phyloP scores from a whole-genome alignment of 2,888 invertebrate species.

The Yponomeuta plumbellus region DNA sequence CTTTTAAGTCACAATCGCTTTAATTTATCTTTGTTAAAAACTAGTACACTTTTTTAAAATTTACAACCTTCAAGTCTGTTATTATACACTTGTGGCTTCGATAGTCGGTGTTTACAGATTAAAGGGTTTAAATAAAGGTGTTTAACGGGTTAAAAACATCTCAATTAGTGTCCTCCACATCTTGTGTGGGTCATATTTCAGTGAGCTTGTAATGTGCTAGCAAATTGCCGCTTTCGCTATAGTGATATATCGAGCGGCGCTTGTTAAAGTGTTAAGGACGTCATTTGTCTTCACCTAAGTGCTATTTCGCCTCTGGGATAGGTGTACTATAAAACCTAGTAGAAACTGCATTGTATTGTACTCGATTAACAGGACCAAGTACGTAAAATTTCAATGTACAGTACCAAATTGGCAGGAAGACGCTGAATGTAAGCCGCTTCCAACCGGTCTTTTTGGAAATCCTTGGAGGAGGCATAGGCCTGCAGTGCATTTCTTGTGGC shows the following conservation, averaged over 20 bases:
- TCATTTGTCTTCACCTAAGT: conserved; percentile 1
- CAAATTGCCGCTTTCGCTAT: conserved; percentile 11
- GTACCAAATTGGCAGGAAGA: too few species aligned
- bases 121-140: conserved; percentile 29
- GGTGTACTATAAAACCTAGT: background rate
- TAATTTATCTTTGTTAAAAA: conserved; percentile 11
- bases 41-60: conserved; percentile 11
- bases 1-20: conserved; percentile 9
- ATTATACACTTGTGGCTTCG: conserved; percentile 5
- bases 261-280: background rate
- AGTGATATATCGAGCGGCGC: background rate
- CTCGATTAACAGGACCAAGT: too few species aligned
- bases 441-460: too few species aligned
- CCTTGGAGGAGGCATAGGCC: too few species aligned
- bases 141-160: conserved; percentile 44
- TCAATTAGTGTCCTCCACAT: conserved; percentile 38
- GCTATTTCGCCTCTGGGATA: background rate
- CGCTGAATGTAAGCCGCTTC: too few species aligned
- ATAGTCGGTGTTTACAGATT: conserved; percentile 4
- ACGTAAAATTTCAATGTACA: too few species aligned
- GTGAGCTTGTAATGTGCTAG: background rate
- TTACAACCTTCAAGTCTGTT: conserved; percentile 4
- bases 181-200: background rate
- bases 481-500: too few species aligned
- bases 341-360: background rate